A percentile compares a stretch with the other conserved stretches of the same genome.
phyloP scores from a whole-genome alignment of 2,888 invertebrate genomes.

The Drosophila monieri region DNA sequence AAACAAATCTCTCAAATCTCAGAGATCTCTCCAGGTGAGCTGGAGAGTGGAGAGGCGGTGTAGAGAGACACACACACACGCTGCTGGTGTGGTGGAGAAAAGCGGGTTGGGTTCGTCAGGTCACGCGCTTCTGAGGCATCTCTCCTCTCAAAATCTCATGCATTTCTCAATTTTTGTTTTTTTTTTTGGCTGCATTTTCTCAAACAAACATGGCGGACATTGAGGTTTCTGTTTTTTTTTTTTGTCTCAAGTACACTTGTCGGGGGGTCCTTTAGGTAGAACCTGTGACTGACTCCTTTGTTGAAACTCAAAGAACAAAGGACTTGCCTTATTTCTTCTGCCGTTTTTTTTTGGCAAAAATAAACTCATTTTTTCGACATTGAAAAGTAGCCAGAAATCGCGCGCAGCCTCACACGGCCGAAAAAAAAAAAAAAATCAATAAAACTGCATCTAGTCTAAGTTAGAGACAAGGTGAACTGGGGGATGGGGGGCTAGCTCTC shows the following conservation, averaged over 20 bases:
- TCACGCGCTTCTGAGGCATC: constrained; percentile 42
- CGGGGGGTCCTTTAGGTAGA: constrained; percentile 36
- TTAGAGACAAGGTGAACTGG: constrained; percentile 42
- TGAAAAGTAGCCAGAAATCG: constrained; percentile 40
- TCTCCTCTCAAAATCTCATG: constrained; percentile 37
- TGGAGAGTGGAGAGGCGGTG: neutral
- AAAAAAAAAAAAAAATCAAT: constrained; percentile 35
- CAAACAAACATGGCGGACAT: constrained; percentile 42
- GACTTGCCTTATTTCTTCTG: constrained; percentile 13
- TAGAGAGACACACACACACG: constrained; percentile 20
- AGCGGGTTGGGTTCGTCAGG: constrained; percentile 38
- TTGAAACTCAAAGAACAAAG: constrained; percentile 38
- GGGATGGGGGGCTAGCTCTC: neutral
- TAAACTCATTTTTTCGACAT: constrained; percentile 22
- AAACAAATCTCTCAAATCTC: neutral
- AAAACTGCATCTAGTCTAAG: constrained; percentile 43
- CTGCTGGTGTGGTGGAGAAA: constrained; percentile 1
- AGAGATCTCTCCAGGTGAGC: constrained; percentile 1
- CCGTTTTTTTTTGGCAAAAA: constrained; percentile 6
- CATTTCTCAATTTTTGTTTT: constrained; percentile 29
- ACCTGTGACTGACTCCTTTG: constrained; percentile 5
- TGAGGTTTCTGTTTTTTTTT: constrained; percentile 30
- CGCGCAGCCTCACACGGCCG: constrained; percentile 58
- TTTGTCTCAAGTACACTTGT: constrained; percentile 33
- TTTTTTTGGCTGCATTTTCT: constrained; percentile 42